Evolutionary conservation across 2,797 vertebrate genomes (phyloP).

Genomic region (Gallirallus australis): DNA sequence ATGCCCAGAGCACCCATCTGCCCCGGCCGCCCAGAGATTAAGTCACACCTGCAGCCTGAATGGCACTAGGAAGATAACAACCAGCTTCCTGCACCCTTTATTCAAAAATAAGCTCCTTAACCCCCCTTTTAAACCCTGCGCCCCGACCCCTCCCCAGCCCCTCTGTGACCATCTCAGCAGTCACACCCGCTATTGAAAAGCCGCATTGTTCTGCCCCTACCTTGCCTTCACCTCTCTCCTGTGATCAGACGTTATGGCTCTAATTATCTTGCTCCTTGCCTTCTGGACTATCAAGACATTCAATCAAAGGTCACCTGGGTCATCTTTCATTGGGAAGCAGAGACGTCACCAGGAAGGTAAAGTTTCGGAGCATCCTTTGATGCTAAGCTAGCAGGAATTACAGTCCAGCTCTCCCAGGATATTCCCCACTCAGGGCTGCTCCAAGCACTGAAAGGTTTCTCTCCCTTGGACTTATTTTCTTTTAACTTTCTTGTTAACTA

Average conservation of each 20-base stretch:
- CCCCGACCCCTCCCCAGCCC: not conserved
- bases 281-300: conserved; percentile 50
- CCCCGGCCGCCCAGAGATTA: not conserved
- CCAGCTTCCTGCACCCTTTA: conserved; percentile 38
- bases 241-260: conserved; percentile 64
- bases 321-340: conserved; percentile 57
- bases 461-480: not conserved
- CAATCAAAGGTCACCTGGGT: conserved; percentile 63
- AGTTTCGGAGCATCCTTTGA: conserved; percentile 68
- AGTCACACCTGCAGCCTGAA: conserved; percentile 56
- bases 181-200: conserved; percentile 53
- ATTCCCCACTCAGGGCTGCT: not conserved
- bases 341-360: conserved; percentile 57
- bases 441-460: not conserved
- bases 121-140: not conserved
- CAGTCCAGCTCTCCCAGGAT: conserved; percentile 7
- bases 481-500: not conserved
- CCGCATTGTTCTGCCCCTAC: conserved; percentile 47
- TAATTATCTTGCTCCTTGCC: conserved; percentile 58
- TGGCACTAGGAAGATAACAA: conserved; percentile 15
- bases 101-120: conserved; percentile 62
- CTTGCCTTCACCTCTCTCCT: conserved; percentile 67
- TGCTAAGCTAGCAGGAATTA: conserved; percentile 57
- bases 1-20: not conserved
- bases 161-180: not conserved